A percentile compares a stretch with the other conserved stretches of the same genome.
Evolutionary conservation across 2,113 vertebrate genomes (phyloP).

Genomic region (Amphiprion ocellaris): DNA sequence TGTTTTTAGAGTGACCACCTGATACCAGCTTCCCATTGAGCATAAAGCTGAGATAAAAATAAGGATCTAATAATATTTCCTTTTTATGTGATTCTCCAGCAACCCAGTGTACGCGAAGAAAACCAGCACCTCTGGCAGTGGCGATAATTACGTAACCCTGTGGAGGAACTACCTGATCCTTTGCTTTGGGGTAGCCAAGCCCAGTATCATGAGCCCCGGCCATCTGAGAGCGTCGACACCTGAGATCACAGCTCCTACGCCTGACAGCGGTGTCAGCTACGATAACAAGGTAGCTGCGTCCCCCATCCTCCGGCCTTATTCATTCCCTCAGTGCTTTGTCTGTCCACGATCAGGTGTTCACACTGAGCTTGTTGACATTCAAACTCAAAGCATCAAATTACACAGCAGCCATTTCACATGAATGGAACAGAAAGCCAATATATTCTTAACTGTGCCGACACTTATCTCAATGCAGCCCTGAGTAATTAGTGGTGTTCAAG

Average conservation of each 20-base stretch:
- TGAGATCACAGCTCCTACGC: slow-evolving; percentile 92
- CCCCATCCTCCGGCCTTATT: slow-evolving; percentile 26
- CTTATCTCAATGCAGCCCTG: background rate
- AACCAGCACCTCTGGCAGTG: slow-evolving; percentile 89
- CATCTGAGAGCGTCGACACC: slow-evolving; percentile 95
- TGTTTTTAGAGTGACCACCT: slow-evolving; percentile 2
- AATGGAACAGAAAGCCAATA: slow-evolving; percentile 37
- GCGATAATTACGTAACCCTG: slow-evolving; percentile 91
- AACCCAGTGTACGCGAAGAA: slow-evolving; percentile 97
- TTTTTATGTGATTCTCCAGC: slow-evolving; percentile 77
- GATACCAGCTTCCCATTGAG: slow-evolving; percentile 9
- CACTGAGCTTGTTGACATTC: slow-evolving; percentile 61
- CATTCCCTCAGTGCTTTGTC: slow-evolving; percentile 51
- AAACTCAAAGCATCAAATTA: slow-evolving; percentile 56
- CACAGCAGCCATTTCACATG: slow-evolving; percentile 43
- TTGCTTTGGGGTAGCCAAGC: slow-evolving; percentile 96
- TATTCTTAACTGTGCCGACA: slow-evolving; percentile 27
- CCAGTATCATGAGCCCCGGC: slow-evolving; percentile 97
- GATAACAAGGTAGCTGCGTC: slow-evolving; percentile 95
- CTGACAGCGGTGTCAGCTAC: slow-evolving; percentile 91
- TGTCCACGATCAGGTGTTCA: slow-evolving; percentile 64
- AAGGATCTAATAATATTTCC: slow-evolving; percentile 4
- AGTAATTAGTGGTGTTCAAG: slow-evolving; percentile 49
- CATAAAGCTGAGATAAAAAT: slow-evolving; percentile 17
- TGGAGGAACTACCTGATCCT: slow-evolving; percentile 99